Base-by-base conservation (phyloP, 2,113 vertebrate species). In the Oncorhynchus keta region DNA sequence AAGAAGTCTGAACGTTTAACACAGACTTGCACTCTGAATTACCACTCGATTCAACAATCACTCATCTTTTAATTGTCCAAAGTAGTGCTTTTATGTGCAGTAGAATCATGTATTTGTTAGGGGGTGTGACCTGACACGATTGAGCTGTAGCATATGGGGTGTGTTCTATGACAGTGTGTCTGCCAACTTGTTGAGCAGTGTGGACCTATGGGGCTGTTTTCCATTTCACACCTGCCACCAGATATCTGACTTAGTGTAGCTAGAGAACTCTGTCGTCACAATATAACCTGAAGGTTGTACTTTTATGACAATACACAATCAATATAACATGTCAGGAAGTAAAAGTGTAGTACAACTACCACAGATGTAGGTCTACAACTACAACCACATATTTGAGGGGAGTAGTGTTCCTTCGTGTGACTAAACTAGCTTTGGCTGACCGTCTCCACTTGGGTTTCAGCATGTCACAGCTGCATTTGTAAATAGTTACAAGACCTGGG, bases 211-310 rank as follows among this genome's bases (percentile, higher is more conserved):
- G 3, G 3, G 12, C 2, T 75, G 62, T 85, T 81, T 83, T 75
- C 64, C 64, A 22, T 51, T 49, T 51, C 85, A 83, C 89, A 88
- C 82, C 90, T 89, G 89, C 85, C 66, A 81, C 81, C 51, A 74
- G 3, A 59, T 89, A 18, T 55, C 51, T 55, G 51, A 55, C 13
- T 55, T 5, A 18, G 39, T 45, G 39, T 45, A 45, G 9, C 39
- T 45, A 55, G 14, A 55, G 16, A 14, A 55, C 3, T 18, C 16
- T 14, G 16, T 55, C 16, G 51, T 55, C 39, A 45, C 39, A 55
- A 55, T 55, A 18, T 55, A 16, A 55, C 13, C 16, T 55, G 12
- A 14, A 18, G 16, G 51, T 55, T 55, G 16, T 14, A 55, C 11
- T 51, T 51, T 51, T 16, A 51, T 39, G 7, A 9, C 39, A 2